Conservation (phyloP, 2,113 vertebrate species). For the Phaethon lepturus region DNA sequence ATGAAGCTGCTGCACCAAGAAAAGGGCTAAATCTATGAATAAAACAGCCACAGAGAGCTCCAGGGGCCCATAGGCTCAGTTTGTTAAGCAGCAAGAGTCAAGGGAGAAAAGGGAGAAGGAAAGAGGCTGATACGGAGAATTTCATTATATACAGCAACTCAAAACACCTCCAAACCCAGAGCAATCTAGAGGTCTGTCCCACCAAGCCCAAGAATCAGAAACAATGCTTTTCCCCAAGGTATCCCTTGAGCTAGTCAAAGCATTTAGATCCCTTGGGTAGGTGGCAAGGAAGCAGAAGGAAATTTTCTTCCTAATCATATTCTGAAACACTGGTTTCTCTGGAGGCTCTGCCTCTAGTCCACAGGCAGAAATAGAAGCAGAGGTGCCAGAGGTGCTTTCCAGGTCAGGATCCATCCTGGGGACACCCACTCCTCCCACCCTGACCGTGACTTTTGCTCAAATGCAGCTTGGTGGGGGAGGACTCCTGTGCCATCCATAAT, state of each 20-base stretch:
- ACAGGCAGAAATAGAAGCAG: neutral
- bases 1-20: conserved; percentile 30
- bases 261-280: neutral
- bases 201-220: neutral
- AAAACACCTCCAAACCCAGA: neutral
- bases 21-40: conserved; percentile 55
- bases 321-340: neutral
- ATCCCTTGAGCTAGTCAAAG: neutral
- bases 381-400: conserved; percentile 10
- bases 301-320: neutral
- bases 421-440: neutral
- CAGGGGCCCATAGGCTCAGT: neutral
- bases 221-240: neutral
- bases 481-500: neutral
- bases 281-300: neutral
- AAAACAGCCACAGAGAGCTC: conserved; percentile 39
- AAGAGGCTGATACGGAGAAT: neutral
- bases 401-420: conserved; percentile 10
- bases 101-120: neutral
- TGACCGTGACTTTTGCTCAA: neutral
- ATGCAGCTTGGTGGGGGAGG: neutral
- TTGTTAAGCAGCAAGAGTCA: conserved; percentile 5
- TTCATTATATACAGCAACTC: neutral
- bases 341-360: neutral
- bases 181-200: neutral